Conservation (phyloP, 1,140 invertebrate genomes). For the Drosophila parvula region DNA sequence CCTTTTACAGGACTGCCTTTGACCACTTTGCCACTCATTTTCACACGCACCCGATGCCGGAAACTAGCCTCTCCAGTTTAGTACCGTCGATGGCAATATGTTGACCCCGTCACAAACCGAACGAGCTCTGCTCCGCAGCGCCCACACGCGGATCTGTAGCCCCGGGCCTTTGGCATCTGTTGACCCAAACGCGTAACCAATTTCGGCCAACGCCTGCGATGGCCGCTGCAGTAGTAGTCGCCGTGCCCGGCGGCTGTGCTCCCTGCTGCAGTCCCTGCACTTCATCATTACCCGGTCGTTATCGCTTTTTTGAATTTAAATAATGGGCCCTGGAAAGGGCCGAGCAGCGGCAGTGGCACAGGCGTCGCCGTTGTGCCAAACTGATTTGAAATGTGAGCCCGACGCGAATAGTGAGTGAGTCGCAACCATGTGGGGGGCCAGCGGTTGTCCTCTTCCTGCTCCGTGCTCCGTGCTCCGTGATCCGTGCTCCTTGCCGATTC, state of each 20-base stretch:
- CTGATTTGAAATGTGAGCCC: constrained; percentile 71
- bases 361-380: constrained; percentile 9
- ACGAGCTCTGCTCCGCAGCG: constrained; percentile 12
- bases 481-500: constrained; percentile 18
- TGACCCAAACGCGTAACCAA: constrained; percentile 79
- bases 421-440: constrained; percentile 31
- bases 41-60: constrained; percentile 45
- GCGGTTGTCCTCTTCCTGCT: background rate
- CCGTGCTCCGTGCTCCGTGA: too few species aligned
- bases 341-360: background rate
- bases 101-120: constrained; percentile 45
- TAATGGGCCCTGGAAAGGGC: constrained; percentile 41
- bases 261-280: constrained; percentile 39
- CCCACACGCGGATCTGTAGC: constrained; percentile 23
- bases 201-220: constrained; percentile 65
- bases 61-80: constrained; percentile 6
- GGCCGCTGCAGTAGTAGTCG: constrained; percentile 24
- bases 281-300: constrained; percentile 79
- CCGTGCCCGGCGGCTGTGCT: constrained; percentile 46
- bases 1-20: constrained; percentile 1
- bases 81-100: constrained; percentile 51
- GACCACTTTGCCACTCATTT: constrained; percentile 60
- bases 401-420: constrained; percentile 45
- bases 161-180: constrained; percentile 60
- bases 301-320: constrained; percentile 80